Evolutionary conservation across 1,140 invertebrate species (phyloP), one percentile per base, ranked within the genome.

Genomic region (Hesperophylax magnus): DNA sequence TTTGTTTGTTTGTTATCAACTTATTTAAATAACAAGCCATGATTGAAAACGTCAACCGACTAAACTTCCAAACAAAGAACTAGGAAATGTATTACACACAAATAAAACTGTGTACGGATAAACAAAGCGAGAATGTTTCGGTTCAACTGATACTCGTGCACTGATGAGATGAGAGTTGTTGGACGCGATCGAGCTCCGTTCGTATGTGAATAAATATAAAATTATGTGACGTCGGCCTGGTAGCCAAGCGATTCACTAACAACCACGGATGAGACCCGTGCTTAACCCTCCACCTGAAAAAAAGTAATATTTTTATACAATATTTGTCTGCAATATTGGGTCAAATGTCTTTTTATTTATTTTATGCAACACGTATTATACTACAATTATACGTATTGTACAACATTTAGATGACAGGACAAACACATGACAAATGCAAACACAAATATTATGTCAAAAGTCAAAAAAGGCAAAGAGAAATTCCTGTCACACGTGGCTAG

Each of bases 1-100:
- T 24, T 71, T 56, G 77, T n/a, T 56, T 78, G 27, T 24, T 69
- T n/a, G 77, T 34, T 31, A 78, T 69, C 6, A 78, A 47, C 52
- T 71, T 78, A 56, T 67, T 78, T 34, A 78, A 67, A 78, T 78
- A 58, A 78, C 77, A 54, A 65, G 77, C 77, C 77, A 78, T 78
- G 22, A 18, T 52, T 20, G 18, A 47, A 7, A 22, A 71, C 20
- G 22, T 56, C 22, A 34, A 58, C 31, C n/a, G 60, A 27, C 2
- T 34, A 31, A 24, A 56, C 54, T 56, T 20, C n/a, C 0, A 77
- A 34, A 47, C 60, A 53, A 75, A 58, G 72, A 75, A 75, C 17
- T 20, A 11, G 17, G 31, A 34, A 17, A 67, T 67, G 39, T 47
- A 47, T 47, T 47, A 47, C 39, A 47, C 39, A 47, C 39, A 47